These are phyloP conservation scores for Fistularia tabacaria DNA, from an alignment of 2,797 vertebrate species.

Conservation along the genomic window DNA sequence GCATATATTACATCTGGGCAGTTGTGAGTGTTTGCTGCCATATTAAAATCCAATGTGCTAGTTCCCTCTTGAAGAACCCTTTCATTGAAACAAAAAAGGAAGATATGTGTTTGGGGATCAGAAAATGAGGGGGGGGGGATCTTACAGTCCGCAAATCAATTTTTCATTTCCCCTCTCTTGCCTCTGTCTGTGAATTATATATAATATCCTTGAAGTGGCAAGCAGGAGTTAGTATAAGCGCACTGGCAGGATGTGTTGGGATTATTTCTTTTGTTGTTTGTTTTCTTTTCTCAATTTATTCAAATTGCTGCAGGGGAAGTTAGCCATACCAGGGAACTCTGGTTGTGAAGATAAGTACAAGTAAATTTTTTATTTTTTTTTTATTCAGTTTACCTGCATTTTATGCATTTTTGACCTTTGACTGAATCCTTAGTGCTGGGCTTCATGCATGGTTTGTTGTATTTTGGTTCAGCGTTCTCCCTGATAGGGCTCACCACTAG, in stretches of 20 bases:
- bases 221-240: conserved; percentile 51
- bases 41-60: conserved; percentile 1
- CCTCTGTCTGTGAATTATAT: conserved; percentile 58
- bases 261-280: conserved; percentile 39
- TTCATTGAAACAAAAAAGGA: conserved; percentile 41
- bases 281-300: conserved; percentile 39
- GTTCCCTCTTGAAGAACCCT: conserved; percentile 12
- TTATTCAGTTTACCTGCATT: conserved; percentile 53
- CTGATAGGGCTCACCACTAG: too few relatives aligned
- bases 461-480: too few relatives aligned
- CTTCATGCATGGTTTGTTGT: too few relatives aligned
- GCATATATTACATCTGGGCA: conserved; percentile 5
- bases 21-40: conserved; percentile 24
- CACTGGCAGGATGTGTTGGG: conserved; percentile 32
- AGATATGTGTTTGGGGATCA: conserved; percentile 36
- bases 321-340: background rate
- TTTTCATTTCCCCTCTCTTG: conserved; percentile 52
- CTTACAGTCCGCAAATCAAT: conserved; percentile 44
- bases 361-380: conserved; percentile 19
- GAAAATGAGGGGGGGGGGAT: conserved; percentile 13
- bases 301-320: conserved; percentile 31
- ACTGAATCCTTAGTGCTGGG: conserved; percentile 17
- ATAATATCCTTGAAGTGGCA: conserved; percentile 62
- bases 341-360: background rate
- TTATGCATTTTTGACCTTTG: conserved; percentile 9